Conservation (phyloP, 2,797 vertebrate species). For the Myotis findleyi region DNA sequence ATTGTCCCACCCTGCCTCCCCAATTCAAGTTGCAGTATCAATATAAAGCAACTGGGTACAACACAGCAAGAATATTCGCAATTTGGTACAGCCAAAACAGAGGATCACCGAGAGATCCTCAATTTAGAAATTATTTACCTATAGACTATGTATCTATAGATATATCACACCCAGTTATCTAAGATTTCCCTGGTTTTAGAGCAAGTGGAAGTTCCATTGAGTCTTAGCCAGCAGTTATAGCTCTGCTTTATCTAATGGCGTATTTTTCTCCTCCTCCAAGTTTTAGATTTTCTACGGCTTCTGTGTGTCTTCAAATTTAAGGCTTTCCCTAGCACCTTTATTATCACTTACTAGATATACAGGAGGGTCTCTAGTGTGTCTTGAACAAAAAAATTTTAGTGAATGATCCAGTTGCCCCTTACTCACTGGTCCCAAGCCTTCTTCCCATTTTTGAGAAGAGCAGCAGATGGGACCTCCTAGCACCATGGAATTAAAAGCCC, state of each 20-base stretch:
- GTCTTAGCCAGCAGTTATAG: slow-evolving; percentile 67
- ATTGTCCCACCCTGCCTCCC: slow-evolving; percentile 64
- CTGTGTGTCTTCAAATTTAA: neutral
- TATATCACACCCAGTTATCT: slow-evolving; percentile 68
- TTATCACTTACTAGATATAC: slow-evolving; percentile 49
- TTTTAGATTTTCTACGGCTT: slow-evolving; percentile 7
- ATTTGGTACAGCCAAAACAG: slow-evolving; percentile 80
- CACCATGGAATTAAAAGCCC: slow-evolving; percentile 62
- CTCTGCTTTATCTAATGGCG: slow-evolving; percentile 77
- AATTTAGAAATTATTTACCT: slow-evolving; percentile 71
- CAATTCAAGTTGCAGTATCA: slow-evolving; percentile 70
- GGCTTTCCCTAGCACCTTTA: slow-evolving; percentile 76
- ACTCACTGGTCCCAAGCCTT: slow-evolving; percentile 36
- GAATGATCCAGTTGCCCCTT: slow-evolving; percentile 17
- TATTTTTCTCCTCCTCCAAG: slow-evolving; percentile 50
- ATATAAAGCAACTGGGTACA: slow-evolving; percentile 81
- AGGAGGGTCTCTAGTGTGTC: slow-evolving; percentile 58
- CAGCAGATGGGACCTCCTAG: slow-evolving; percentile 55
- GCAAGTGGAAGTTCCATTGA: slow-evolving; percentile 59
- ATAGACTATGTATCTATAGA: slow-evolving; percentile 66
- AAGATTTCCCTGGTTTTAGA: slow-evolving; percentile 73
- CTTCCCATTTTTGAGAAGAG: slow-evolving; percentile 54
- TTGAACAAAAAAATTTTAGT: slow-evolving; percentile 52
- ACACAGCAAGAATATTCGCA: slow-evolving; percentile 78
- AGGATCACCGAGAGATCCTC: slow-evolving; percentile 66